Base-by-base conservation (phyloP, 2,113 vertebrate genomes). In the Penelope pileata region DNA sequence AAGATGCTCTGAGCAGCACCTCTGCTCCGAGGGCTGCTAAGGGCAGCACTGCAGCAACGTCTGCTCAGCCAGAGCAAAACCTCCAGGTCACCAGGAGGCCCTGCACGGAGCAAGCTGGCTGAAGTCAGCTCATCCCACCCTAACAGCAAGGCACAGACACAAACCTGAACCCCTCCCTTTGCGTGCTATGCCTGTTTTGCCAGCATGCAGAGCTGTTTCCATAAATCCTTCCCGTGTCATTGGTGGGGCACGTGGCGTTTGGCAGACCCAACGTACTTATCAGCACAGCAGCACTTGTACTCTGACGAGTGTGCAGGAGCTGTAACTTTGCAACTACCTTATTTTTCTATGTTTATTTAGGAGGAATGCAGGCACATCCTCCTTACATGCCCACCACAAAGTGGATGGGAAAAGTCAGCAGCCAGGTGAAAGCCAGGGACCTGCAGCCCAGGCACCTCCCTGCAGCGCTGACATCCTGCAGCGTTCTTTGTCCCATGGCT, bases 331-430 rank as follows among this genome's bases (percentile, higher is more conserved):
- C 91, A 58, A 63, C 48, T 59, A 89, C 90, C 32, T 80, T 64
- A 87, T 27, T 53, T 69, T 45, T 21, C 15, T 43, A 54, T 90
- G 77, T 82, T 81, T 53, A 42, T n/a, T 86, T 58, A 62, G 43
- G 29, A 93, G 58, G 54, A 94, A 83, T 4, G 5, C 45, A 43
- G 87, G 89, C 48, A 76, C 34, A 47, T 82, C 92, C 70, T 94
- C 75, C 89, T 94, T 89, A 63, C 56, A 91, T 68, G 15, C 51
- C 45, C 7, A 16, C 86, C 78, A 72, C 74, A 77, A 88, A 84
- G 22, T 1, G 22, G 84, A 78, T 64, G 58, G 64, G 68, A 45
- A 47, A 67, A 62, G n/a, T n/a, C n/a, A n/a, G n/a, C n/a, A n/a
- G n/a, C n/a, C n/a, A n/a, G n/a, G n/a, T n/a, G n/a, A n/a, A n/a